Base-by-base conservation (phyloP, 1,140 invertebrate species). In the Leptinotarsa undecemlineata region DNA sequence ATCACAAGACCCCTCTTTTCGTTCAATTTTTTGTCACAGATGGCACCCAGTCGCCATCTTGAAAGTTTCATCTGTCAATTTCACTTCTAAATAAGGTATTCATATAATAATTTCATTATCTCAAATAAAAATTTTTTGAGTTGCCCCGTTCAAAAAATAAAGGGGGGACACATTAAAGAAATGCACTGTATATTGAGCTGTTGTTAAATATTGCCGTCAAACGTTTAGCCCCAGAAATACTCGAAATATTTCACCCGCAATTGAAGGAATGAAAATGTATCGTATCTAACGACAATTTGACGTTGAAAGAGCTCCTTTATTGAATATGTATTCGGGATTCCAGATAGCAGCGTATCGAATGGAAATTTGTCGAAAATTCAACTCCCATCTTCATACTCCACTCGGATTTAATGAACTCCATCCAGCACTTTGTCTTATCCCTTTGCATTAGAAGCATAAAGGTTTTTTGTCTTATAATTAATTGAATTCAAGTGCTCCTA, bases 401-500 rank as follows among this genome's bases (percentile, higher is more conserved):
- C 33, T 57, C 51, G 51, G n/a, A 57, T 57, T 57, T 57, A 57
- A 57, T 57, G 51, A 57, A 57, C 51, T 19, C 17, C 51, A 57
- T 57, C n/a, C 51, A 19, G 51, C 51, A 57, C 51, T 57, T 17
- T 19, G 15, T 57, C n/a, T 15, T 57, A 19, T 57, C 51, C 26
- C 51, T 57, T 57, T 57, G 51, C 51, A 57, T 57, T 57, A 17
- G 51, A 15, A 57, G 51, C 51, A 57, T 57, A 19, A 19, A 57
- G 15, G 51, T 57, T n/a, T 57, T 19, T 57, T 19, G 51, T 57
- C 51, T 57, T 57, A 19, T 15, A 57, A 57, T 57, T 57, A 57
- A 57, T 57, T 57, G 51, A 57, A 57, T 57, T 57, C 51, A 19
- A 57, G 51, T 57, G 51, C 51, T 57, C 51, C 51, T 57, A 57